A percentile compares a stretch with the other conserved stretches of the same genome.
phyloP scores from a whole-genome alignment of 2,888 invertebrate species.

The Leptopilina syphax region DNA sequence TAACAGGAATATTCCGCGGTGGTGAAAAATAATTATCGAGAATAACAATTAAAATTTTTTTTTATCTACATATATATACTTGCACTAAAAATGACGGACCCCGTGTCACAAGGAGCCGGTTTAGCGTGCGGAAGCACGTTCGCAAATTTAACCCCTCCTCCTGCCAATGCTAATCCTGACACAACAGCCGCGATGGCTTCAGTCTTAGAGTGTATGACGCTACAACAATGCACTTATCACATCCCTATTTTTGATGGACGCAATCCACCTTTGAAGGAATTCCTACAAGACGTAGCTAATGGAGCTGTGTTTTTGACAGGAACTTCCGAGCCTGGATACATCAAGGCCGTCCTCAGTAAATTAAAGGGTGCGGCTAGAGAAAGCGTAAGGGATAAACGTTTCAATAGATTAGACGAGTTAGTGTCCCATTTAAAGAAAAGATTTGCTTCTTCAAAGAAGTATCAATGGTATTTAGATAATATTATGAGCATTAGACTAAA shows the following conservation, averaged over 20 bases:
- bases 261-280: background rate
- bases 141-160: too few relatives aligned
- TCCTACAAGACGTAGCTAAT: background rate
- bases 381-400: background rate
- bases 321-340: background rate
- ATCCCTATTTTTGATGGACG: background rate
- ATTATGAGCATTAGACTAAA: background rate
- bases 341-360: background rate
- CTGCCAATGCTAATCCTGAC: too few relatives aligned
- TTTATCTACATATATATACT: too few relatives aligned
- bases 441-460: background rate
- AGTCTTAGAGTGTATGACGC: too few relatives aligned
- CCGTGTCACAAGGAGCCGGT: too few relatives aligned
- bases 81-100: too few relatives aligned
- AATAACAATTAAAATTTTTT: too few relatives aligned
- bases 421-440: background rate
- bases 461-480: background rate
- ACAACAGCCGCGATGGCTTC: too few relatives aligned
- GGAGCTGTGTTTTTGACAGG: background rate
- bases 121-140: too few relatives aligned
- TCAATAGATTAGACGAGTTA: background rate
- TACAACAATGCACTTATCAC: background rate
- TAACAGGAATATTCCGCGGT: too few relatives aligned
- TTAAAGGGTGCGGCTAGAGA: background rate
- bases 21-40: too few relatives aligned